These are phyloP conservation scores for Leucania comma DNA, from an alignment of 2,888 invertebrate species.

Conservation along the genomic window DNA sequence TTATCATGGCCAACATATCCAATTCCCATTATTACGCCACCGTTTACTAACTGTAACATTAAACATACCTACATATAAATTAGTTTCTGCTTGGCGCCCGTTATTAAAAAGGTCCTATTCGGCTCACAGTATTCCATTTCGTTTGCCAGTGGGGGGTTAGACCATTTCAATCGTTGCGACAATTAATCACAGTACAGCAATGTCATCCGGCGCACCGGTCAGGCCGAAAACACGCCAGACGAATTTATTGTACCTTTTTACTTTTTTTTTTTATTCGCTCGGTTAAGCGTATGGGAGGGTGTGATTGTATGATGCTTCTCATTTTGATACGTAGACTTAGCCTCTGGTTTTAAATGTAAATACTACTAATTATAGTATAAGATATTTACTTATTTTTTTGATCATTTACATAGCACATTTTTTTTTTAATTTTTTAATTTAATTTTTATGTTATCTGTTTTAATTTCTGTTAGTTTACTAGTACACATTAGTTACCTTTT, in stretches of 20 bases:
- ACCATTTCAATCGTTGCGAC: conserved; percentile 87
- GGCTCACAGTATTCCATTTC: conserved; percentile 88
- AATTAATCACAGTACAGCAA: conserved; percentile 90
- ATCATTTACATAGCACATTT: no score
- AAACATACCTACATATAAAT: conserved; percentile 78
- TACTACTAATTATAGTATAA: no score
- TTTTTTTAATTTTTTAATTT: no score
- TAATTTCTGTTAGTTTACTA: no score
- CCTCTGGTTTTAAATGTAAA: background rate
- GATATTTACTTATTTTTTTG: no score
- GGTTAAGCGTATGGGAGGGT: conserved; percentile 54
- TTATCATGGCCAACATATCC: conserved; percentile 46
- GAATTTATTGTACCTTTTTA: conserved; percentile 79
- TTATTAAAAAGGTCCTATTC: conserved; percentile 86
- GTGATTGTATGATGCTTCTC: conserved; percentile 47
- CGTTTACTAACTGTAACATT: conserved; percentile 65
- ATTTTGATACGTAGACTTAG: conserved; percentile 17
- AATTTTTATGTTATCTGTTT: no score
- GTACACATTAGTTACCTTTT: no score
- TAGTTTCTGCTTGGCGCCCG: conserved; percentile 83
- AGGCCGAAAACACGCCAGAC: conserved; percentile 79
- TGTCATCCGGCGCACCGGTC: conserved; percentile 86
- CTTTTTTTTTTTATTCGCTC: conserved; percentile 56
- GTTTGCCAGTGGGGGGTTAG: conserved; percentile 88
- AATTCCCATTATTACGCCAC: conserved; percentile 50